Conservation (phyloP, 1,140 invertebrate genomes). For the Zaprionus tsacasi region DNA sequence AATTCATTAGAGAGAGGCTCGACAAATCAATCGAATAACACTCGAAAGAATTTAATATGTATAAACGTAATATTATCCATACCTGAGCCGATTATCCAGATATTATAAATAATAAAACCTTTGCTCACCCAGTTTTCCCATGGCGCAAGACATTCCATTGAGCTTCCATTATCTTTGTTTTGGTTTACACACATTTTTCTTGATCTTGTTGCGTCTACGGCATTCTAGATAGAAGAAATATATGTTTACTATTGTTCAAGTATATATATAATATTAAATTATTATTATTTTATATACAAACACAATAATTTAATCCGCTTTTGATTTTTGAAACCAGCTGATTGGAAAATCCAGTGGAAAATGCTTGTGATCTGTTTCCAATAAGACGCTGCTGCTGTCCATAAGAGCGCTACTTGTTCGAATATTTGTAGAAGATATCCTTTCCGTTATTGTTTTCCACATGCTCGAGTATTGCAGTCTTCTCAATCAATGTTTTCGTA, state of each 20-base stretch:
- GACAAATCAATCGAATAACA: slow-evolving; percentile 3
- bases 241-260: not conserved
- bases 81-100: not conserved
- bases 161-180: not conserved
- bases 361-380: too few relatives aligned
- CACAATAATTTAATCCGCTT: too few relatives aligned
- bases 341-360: not conserved
- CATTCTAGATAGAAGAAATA: not conserved
- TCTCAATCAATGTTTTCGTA: not conserved
- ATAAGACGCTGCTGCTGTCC: too few relatives aligned
- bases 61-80: not conserved
- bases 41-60: not conserved
- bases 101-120: not conserved
- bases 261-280: not conserved
- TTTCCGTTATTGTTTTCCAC: not conserved
- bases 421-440: too few relatives aligned
- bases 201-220: not conserved
- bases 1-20: not conserved
- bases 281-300: not conserved
- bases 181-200: too few relatives aligned
- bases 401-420: too few relatives aligned
- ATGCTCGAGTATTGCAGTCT: not conserved
- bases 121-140: too few relatives aligned
- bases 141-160: not conserved
- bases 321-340: not conserved